Conservation (phyloP, 2,113 vertebrate genomes). For the Phocoena sinus region DNA sequence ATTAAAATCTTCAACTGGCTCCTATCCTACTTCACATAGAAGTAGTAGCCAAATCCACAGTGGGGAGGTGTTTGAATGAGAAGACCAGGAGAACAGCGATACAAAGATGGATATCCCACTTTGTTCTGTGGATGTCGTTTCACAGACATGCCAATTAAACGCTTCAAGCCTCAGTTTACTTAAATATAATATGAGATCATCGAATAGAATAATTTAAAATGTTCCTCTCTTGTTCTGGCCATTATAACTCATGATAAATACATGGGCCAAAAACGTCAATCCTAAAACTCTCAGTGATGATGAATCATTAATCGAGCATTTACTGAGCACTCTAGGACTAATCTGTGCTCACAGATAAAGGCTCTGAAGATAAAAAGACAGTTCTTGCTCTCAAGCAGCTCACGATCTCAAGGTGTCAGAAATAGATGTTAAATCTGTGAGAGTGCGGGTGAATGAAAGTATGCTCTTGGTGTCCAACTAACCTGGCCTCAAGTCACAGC, state of each 20-base stretch:
- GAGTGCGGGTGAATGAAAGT: neutral
- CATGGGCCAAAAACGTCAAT: neutral
- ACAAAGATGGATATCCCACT: neutral
- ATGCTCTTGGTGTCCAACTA: neutral
- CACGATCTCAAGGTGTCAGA: neutral
- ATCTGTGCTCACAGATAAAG: neutral
- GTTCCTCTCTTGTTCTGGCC: neutral
- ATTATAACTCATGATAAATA: neutral
- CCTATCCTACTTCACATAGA: neutral
- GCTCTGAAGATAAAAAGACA: neutral
- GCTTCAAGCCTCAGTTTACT: neutral
- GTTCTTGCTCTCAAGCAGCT: neutral
- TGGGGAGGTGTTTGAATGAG: neutral
- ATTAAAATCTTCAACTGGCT: slow-evolving; percentile 25
- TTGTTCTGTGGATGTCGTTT: neutral
- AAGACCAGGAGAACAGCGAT: neutral
- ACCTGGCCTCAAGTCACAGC: neutral
- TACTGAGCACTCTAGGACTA: neutral
- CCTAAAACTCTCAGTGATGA: neutral
- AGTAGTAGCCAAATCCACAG: neutral
- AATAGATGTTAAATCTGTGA: neutral
- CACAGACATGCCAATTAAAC: neutral
- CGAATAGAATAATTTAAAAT: neutral
- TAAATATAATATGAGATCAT: neutral
- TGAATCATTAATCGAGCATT: neutral